Percentiles rank a stretch among this genome's conserved stretches.
phyloP scores from a whole-genome alignment of 1,140 invertebrate species.

The Ganaspis sp. region DNA sequence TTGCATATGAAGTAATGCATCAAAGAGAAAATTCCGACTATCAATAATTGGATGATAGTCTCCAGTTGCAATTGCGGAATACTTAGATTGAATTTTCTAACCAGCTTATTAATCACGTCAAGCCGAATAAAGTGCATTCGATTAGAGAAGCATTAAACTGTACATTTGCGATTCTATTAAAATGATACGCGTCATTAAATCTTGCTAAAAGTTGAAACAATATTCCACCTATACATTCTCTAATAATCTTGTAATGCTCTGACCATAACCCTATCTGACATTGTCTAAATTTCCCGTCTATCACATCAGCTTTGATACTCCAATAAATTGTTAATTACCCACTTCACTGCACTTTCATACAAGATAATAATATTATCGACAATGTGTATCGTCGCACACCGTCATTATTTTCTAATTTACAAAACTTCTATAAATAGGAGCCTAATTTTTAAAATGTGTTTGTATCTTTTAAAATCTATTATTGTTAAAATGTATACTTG shows the following conservation, averaged over 20 bases:
- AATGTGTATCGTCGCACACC: neutral
- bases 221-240: neutral
- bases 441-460: neutral
- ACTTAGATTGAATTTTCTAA: too few relatives aligned
- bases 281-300: neutral
- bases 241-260: conserved; percentile 1
- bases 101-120: neutral
- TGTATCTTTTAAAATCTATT: neutral
- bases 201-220: neutral
- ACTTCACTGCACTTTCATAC: conserved; percentile 19
- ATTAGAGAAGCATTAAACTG: neutral
- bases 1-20: neutral
- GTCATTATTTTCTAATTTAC: neutral
- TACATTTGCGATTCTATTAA: neutral
- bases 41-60: neutral
- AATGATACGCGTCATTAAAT: neutral
- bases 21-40: neutral
- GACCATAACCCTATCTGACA: neutral
- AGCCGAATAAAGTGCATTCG: neutral
- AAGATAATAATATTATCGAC: neutral
- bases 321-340: conserved; percentile 14
- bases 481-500: too few relatives aligned
- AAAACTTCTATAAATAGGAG: neutral
- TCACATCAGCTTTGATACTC: conserved; percentile 7
- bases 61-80: too few relatives aligned